phyloP scores from a whole-genome alignment of 2,113 vertebrate genomes.

The Xenopus borealis region DNA sequence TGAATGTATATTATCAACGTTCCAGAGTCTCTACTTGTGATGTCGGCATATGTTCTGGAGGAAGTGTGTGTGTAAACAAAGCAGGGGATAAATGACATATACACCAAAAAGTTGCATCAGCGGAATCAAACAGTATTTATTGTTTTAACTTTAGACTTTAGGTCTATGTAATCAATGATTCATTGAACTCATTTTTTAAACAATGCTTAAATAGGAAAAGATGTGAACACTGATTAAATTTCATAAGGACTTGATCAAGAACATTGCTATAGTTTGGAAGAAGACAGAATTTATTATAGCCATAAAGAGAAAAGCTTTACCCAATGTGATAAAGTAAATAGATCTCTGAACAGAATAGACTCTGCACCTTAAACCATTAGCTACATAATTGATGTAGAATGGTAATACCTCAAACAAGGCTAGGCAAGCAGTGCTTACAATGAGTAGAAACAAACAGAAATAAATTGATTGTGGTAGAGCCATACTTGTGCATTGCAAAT shows the following conservation, averaged over 20 bases:
- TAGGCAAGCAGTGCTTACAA: too few relatives aligned
- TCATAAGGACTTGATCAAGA: conserved; percentile 30
- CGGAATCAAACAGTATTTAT: conserved; percentile 46
- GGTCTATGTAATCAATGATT: conserved; percentile 23
- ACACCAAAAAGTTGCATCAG: conserved; percentile 22
- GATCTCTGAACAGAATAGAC: too few relatives aligned
- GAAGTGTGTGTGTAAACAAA: conserved; percentile 44
- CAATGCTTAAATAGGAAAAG: conserved; percentile 29
- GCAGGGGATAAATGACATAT: conserved; percentile 28
- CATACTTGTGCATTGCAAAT: too few relatives aligned
- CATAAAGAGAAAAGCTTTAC: background rate
- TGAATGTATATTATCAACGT: conserved; percentile 51
- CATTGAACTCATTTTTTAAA: conserved; percentile 29
- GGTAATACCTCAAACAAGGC: too few relatives aligned
- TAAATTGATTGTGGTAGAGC: too few relatives aligned
- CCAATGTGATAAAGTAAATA: too few relatives aligned
- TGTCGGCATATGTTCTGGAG: conserved; percentile 41
- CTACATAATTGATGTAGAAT: too few relatives aligned
- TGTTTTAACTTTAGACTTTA: conserved; percentile 42
- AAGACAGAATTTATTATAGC: background rate
- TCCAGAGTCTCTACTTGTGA: conserved; percentile 12
- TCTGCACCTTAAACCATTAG: too few relatives aligned
- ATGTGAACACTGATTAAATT: conserved; percentile 32
- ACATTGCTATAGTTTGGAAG: background rate
- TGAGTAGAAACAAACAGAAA: too few relatives aligned